Evolutionary conservation across 1,140 invertebrate genomes (phyloP).

Genomic region (Anastrepha ludens): DNA sequence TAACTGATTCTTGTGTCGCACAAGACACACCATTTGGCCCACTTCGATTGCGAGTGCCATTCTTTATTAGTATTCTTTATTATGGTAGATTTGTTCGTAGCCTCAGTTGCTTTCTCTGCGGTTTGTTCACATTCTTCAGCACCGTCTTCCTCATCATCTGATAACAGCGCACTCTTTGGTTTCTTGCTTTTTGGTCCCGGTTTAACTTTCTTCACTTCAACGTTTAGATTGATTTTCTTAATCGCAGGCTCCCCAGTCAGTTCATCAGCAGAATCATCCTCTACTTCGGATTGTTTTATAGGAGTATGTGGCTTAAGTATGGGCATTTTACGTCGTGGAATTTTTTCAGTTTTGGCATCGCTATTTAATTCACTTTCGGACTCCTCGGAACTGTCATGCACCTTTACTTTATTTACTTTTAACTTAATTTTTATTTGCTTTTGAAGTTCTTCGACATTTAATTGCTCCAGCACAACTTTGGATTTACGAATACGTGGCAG

Average conservation of each 20-base stretch:
- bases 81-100: not conserved
- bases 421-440: not conserved
- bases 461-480: constrained; percentile 36
- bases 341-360: not conserved
- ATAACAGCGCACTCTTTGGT: not conserved
- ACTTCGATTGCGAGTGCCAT: constrained; percentile 56
- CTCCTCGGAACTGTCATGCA: not conserved
- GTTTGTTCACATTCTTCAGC: not conserved
- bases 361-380: not conserved
- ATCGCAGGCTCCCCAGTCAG: constrained; percentile 55
- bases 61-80: constrained; percentile 57
- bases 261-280: constrained; percentile 21
- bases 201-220: not conserved
- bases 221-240: constrained; percentile 49
- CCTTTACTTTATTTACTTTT: constrained; percentile 17
- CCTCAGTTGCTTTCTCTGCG: not conserved
- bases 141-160: constrained; percentile 8
- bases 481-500: constrained; percentile 50
- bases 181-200: constrained; percentile 18
- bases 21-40: constrained; percentile 73
- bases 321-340: constrained; percentile 51
- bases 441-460: constrained; percentile 13
- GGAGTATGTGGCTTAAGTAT: constrained; percentile 46
- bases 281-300: constrained; percentile 40
- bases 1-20: constrained; percentile 75